A percentile compares a stretch with the other conserved stretches of the same genome.
Conservation (phyloP, 2,113 vertebrate species). For the Actenoides hombroni region DNA sequence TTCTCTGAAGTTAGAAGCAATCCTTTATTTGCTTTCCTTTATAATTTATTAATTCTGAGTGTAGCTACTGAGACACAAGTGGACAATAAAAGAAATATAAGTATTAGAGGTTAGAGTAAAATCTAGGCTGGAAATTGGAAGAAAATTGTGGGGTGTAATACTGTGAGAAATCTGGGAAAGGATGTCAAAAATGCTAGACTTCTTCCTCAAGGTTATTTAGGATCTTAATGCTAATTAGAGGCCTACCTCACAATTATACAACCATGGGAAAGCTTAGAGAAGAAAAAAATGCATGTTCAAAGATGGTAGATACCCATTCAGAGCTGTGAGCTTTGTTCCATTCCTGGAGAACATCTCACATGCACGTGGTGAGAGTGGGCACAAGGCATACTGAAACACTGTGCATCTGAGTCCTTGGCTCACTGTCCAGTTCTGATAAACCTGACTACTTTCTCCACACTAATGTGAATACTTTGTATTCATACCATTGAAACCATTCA, state of each 20-base stretch:
- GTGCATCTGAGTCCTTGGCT: neutral
- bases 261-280: neutral
- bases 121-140: neutral
- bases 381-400: neutral
- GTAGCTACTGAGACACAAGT: neutral
- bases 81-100: neutral
- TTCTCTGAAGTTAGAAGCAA: slow-evolving; percentile 13
- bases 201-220: neutral
- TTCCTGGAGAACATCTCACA: neutral
- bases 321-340: neutral
- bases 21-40: neutral
- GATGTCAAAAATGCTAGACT: neutral
- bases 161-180: neutral
- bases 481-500: neutral
- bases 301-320: neutral
- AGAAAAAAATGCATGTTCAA: neutral
- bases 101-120: neutral
- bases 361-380: neutral
- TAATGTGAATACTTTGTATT: neutral
- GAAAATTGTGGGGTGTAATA: neutral
- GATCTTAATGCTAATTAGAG: neutral
- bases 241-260: neutral
- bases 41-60: slow-evolving; percentile 29
- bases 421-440: neutral
- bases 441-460: neutral